Evolutionary conservation across 2,888 invertebrate genomes (phyloP).

Genomic region (Apamea epomidion): DNA sequence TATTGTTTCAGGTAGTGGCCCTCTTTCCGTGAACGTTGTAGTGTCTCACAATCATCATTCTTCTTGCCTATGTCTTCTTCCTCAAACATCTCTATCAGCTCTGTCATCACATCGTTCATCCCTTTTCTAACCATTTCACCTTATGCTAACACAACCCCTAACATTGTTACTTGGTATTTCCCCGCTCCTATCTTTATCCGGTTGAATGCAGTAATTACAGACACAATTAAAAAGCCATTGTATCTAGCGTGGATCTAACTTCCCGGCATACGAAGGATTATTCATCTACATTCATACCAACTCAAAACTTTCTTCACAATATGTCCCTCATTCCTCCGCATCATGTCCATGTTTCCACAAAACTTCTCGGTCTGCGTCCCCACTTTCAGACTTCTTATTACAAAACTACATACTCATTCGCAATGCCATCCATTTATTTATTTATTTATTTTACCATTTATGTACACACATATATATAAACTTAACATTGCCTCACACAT

Average conservation of each 20-base stretch:
- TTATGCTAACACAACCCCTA: not conserved
- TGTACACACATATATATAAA: no score
- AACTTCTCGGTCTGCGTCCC: not conserved
- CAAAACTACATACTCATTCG: not conserved
- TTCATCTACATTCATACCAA: not conserved
- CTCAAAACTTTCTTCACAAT: not conserved
- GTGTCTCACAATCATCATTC: not conserved
- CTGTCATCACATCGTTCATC: not conserved
- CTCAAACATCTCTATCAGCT: not conserved
- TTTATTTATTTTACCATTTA: no score
- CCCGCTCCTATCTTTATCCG: not conserved
- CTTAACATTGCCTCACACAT: not conserved
- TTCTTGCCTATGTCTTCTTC: not conserved
- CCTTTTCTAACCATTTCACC: not conserved
- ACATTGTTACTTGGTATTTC: not conserved
- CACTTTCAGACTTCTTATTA: not conserved
- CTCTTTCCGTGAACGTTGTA: not conserved
- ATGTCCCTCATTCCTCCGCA: not conserved
- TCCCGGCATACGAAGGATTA: no score
- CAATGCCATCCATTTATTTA: not conserved
- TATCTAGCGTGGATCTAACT: no score
- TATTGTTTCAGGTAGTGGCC: not conserved
- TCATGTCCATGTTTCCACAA: not conserved
- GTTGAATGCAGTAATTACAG: no score
- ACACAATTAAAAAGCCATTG: no score